A percentile compares a stretch with the other conserved stretches of the same genome.
These are phyloP conservation scores for Isotomurus palustris DNA, from an alignment of 2,888 invertebrate species.

Conservation along the genomic window DNA sequence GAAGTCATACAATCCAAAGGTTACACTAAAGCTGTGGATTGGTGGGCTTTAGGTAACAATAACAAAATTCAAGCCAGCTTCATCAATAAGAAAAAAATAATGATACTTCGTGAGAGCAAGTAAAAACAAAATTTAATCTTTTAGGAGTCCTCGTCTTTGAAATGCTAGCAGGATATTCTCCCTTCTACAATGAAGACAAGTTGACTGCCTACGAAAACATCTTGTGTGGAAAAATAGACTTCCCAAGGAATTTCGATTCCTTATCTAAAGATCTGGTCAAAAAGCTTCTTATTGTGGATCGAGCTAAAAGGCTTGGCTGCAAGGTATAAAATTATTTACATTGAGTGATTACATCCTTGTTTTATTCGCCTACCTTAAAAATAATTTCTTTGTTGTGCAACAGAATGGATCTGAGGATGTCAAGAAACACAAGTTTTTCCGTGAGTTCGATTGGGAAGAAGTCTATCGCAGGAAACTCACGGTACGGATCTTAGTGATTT, in stretches of 20 bases:
- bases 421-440: conserved; percentile 94
- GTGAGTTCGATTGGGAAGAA: conserved; percentile 86
- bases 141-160: conserved; percentile 83
- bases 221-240: conserved; percentile 87
- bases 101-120: too few relatives aligned
- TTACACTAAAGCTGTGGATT: conserved; percentile 96
- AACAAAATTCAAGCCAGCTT: too few relatives aligned
- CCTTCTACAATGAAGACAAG: conserved; percentile 86
- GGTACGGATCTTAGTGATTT: conserved; percentile 55
- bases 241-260: conserved; percentile 88
- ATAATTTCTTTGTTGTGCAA: background rate
- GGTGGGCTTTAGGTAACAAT: conserved; percentile 96
- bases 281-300: conserved; percentile 83
- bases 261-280: conserved; percentile 93
- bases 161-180: conserved; percentile 89
- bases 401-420: conserved; percentile 60
- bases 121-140: conserved; percentile 47
- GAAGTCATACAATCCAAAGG: conserved; percentile 98
- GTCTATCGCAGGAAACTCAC: conserved; percentile 73
- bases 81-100: too few relatives aligned
- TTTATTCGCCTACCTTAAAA: background rate
- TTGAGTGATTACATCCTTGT: background rate
- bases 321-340: conserved; percentile 47
- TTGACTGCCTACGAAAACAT: conserved; percentile 97
- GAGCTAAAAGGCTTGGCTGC: conserved; percentile 95